phyloP scores from a whole-genome alignment of 2,888 invertebrate species.

The Thalpophila matura region DNA sequence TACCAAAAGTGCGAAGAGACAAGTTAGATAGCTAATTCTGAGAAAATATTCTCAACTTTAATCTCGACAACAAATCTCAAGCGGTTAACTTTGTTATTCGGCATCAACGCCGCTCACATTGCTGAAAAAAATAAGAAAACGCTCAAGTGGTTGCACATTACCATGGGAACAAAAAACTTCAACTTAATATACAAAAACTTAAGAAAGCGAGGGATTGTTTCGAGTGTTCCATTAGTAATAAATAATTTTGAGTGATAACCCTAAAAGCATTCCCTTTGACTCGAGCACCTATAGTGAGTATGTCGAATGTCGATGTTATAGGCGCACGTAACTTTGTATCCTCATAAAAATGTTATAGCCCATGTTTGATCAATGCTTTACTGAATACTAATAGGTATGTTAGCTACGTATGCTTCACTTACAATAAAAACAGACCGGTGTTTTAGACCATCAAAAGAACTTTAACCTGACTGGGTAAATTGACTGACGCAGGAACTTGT shows the following conservation, averaged over 20 bases:
- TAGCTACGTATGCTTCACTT: slow-evolving; percentile 22
- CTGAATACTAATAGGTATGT: slow-evolving; percentile 32
- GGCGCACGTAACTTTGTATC: slow-evolving; percentile 61
- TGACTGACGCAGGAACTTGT: background rate
- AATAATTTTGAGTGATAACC: slow-evolving; percentile 85
- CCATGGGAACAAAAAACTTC: slow-evolving; percentile 72
- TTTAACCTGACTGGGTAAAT: background rate
- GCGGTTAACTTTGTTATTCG: slow-evolving; percentile 60
- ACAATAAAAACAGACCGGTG: slow-evolving; percentile 10
- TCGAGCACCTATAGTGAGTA: slow-evolving; percentile 78
- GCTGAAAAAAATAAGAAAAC: slow-evolving; percentile 68
- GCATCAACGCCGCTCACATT: slow-evolving; percentile 46
- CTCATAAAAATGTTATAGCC: slow-evolving; percentile 65
- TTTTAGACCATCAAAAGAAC: background rate
- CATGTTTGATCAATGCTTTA: slow-evolving; percentile 51
- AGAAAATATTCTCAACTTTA: slow-evolving; percentile 54
- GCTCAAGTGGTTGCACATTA: slow-evolving; percentile 76
- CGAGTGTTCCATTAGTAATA: slow-evolving; percentile 85
- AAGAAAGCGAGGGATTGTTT: slow-evolving; percentile 70
- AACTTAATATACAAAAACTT: slow-evolving; percentile 64
- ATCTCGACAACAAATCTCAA: slow-evolving; percentile 59
- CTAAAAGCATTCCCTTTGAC: slow-evolving; percentile 84
- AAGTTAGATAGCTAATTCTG: slow-evolving; percentile 51
- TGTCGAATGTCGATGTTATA: slow-evolving; percentile 64
- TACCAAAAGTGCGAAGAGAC: slow-evolving; percentile 33